Evolutionary conservation across 37 sponge, comb jelly and placozoan species (phyloP).

Genomic region (Hexactinellida sp.): DNA sequence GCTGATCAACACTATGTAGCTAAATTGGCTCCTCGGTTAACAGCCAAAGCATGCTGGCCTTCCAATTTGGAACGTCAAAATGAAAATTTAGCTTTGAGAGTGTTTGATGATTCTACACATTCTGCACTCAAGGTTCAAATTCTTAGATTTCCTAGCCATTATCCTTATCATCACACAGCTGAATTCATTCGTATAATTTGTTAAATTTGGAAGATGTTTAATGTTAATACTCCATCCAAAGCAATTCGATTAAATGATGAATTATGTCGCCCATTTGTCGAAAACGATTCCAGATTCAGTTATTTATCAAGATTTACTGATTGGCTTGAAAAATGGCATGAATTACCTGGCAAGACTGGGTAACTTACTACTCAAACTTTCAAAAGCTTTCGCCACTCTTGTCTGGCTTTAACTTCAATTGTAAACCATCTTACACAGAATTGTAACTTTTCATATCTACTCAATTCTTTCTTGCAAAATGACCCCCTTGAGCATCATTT

Average conservation of each 20-base stretch:
- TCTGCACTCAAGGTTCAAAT: background rate
- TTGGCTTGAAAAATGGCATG: background rate
- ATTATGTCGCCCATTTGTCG: background rate
- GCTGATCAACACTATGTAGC: background rate
- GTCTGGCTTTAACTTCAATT: background rate
- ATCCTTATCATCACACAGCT: background rate
- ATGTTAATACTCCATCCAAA: background rate
- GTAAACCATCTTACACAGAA: background rate
- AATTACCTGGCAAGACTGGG: background rate
- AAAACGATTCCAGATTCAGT: background rate
- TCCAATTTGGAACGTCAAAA: background rate
- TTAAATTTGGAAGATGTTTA: background rate
- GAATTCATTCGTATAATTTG: background rate
- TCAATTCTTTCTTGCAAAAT: background rate
- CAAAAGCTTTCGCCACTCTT: slow-evolving; percentile 5
- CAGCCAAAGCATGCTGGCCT: background rate
- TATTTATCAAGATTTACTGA: background rate
- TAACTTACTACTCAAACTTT: background rate
- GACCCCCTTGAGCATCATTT: slow-evolving; percentile 1
- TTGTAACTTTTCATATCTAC: background rate
- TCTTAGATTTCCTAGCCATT: background rate
- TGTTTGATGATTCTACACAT: background rate
- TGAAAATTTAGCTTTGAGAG: background rate
- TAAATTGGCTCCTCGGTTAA: background rate
- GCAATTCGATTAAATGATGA: background rate